These are phyloP conservation scores for Chloropsis hardwickii DNA, from an alignment of 2,113 vertebrate species.

Conservation along the genomic window DNA sequence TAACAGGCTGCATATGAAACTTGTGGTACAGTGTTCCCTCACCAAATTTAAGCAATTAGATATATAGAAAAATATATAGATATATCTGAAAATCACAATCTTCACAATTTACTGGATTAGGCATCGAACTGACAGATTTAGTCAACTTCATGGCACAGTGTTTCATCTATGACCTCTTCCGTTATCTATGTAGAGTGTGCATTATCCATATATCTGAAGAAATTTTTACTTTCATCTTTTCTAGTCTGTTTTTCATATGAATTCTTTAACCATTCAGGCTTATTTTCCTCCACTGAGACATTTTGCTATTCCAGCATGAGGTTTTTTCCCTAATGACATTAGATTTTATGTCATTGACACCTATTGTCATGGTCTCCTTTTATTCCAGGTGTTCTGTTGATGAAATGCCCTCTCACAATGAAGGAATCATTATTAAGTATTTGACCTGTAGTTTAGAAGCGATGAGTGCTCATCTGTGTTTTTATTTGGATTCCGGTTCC, in stretches of 20 bases:
- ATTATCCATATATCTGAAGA: not conserved
- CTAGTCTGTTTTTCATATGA: not conserved
- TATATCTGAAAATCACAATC: not conserved
- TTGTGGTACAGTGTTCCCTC: not conserved
- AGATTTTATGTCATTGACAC: not conserved
- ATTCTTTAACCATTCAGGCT: not conserved
- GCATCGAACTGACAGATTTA: not conserved
- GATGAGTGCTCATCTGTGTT: not conserved
- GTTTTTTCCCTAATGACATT: not conserved
- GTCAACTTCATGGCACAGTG: not conserved
- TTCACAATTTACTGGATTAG: not conserved
- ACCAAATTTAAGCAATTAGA: not conserved
- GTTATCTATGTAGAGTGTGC: not conserved
- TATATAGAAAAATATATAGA: too few species aligned
- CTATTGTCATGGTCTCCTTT: not conserved
- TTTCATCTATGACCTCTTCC: not conserved
- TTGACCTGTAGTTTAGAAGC: not conserved
- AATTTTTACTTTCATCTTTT: not conserved
- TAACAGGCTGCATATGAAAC: not conserved
- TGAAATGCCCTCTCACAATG: not conserved
- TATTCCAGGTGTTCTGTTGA: not conserved
- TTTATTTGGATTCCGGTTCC: not conserved
- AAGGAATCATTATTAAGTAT: not conserved
- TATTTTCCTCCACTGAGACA: accelerated
- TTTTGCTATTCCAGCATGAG: not conserved